Evolutionary conservation across 2,113 vertebrate species (phyloP), one percentile per base, ranked within the genome.

Genomic region (Chloropsis hardwickii): DNA sequence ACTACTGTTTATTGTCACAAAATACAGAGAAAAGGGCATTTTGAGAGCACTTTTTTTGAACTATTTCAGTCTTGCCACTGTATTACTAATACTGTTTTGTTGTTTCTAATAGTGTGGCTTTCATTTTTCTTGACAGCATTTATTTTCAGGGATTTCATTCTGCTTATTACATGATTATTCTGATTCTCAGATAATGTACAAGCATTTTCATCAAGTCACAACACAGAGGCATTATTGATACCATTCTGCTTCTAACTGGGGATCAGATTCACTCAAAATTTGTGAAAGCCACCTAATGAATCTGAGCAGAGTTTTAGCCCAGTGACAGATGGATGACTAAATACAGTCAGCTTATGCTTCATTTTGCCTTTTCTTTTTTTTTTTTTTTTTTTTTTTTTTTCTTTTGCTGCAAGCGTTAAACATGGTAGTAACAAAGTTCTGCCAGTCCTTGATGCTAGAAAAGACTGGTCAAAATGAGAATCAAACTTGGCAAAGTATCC

Each of bases 201-300:
- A 88, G 92, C 57, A 93, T 95, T 96, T 96, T 86, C 86, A 92
- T 96, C 90, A 60, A 95, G 88, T 90, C 86, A 74, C 50, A 92
- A 84, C 80, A 92, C 6, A 35, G 77, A 71, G 48, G 57, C 60
- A 11, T 93, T 90, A 70, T 84, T 95, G 84, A 88, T 67, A 85
- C 28, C 2, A n/a, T 84, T 96, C 86, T 88, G 53, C 80, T 79
- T 94, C 81, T 93, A 92, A 90, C 51, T 47, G 40, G 56, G 69
- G 88, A 88, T 93, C 80, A 72, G 76, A 88, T 76, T 88, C 79
- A 80, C 91, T 93, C 92, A 94, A 64, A 86, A 84, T 35, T 92
- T 58, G 74, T 96, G 88, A 88, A 96, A 95, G 80, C 51, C 4
- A 39, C 77, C 88, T 96, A 94, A 96, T 93, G 88, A 95, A 88